A percentile compares a stretch with the other conserved stretches of the same genome.
Evolutionary conservation across 2,888 invertebrate species (phyloP).

Genomic region (Sepioteuthis lessoniana): DNA sequence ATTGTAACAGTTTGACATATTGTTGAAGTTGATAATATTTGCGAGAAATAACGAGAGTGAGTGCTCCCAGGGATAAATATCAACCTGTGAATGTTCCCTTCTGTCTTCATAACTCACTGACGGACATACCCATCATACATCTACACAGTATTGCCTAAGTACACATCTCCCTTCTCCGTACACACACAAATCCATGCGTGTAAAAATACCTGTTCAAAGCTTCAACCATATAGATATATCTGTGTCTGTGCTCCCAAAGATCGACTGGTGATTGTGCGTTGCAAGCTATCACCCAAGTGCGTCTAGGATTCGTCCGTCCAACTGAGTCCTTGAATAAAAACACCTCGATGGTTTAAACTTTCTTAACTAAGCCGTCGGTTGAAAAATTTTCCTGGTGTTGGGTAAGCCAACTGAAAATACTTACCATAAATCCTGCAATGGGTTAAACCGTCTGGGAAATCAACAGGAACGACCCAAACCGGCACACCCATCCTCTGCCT

Average conservation of each 20-base stretch:
- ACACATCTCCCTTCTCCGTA: no score
- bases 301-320: background rate
- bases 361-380: background rate
- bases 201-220: no score
- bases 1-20: no score
- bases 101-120: no score
- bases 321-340: background rate
- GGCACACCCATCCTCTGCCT: background rate
- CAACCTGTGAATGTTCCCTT: no score
- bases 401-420: background rate
- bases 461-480: constrained; percentile 10
- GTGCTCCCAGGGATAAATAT: no score
- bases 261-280: background rate
- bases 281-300: background rate
- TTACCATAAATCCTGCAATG: background rate
- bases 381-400: background rate
- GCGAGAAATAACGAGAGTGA: no score
- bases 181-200: no score
- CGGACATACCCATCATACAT: no score
- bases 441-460: background rate
- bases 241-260: background rate
- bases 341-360: background rate
- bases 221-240: no score
- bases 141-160: no score
- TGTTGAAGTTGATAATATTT: no score